Base-by-base conservation (phyloP, 2,888 invertebrate genomes). In the Patella caerulea region DNA sequence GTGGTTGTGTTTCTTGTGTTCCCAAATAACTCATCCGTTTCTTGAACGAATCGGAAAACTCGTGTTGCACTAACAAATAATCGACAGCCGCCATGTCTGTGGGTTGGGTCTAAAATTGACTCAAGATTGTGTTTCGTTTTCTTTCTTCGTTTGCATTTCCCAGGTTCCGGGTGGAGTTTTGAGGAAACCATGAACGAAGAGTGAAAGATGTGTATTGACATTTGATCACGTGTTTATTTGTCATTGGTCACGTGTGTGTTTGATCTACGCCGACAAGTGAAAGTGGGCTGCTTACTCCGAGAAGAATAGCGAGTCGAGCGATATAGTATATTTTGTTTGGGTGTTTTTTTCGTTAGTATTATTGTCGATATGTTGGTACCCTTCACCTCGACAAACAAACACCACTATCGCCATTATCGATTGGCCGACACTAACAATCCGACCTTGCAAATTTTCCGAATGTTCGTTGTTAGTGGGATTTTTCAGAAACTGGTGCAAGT, bases 331-430 rank as follows among this genome's bases (percentile, higher is more conserved):
- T 65, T 65, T 65, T 65, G 14, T 19, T 24, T 65, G 19, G 65
- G 65, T 65, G 65, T 24, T 65, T 65, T 65, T 65, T 65, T 65
- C 65, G 65, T 65, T 65, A 65, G 65, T 24, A 65, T 65, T 65
- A 19, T 24, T 65, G 24, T 24, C 65, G 65, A 65, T 24, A 65
- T 65, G 65, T 65, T 65, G 65, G 65, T 65, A 65, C 65, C 65
- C 19, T 9, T 65, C 65, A 24, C 65, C 65, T 65, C 24, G 65
- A 45, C 24, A 65, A 65, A 65, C 15, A 65, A 65, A 65, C 65
- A 65, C 24, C 19, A 65, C 19, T 65, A 65, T 24, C 24, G 24
- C 19, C 65, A 24, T 24, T 19, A 65, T 65, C 65, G 65, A 65
- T 65, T 65, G 19, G 24, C 19, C 24, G 24, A 65, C 65, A 65